Conservation (phyloP, 2,797 vertebrate species). For the Myoxocephalus aenaeus region DNA sequence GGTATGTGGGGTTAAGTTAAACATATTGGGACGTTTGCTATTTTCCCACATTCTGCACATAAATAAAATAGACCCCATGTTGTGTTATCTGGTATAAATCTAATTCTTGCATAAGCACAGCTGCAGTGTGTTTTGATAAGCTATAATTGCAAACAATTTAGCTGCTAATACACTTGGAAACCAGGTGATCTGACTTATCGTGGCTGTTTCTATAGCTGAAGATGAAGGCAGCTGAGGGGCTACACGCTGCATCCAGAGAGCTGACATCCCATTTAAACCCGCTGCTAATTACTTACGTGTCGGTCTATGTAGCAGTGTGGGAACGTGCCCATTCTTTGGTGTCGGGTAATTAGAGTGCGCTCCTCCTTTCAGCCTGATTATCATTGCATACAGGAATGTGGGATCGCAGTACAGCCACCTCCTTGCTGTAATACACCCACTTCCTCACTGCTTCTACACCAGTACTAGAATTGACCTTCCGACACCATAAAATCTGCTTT, state of each 20-base stretch:
- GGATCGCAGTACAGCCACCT: slow-evolving; percentile 39
- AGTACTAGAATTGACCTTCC: slow-evolving; percentile 31
- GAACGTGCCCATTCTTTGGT: slow-evolving; percentile 42
- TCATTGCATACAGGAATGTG: slow-evolving; percentile 62
- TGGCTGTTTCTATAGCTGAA: slow-evolving; percentile 1
- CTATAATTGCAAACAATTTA: slow-evolving; percentile 4
- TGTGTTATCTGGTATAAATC: slow-evolving; percentile 9
- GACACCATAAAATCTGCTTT: slow-evolving; percentile 42
- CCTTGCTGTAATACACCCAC: slow-evolving; percentile 55
- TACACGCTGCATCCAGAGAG: not conserved
- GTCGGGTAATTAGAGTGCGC: slow-evolving; percentile 38
- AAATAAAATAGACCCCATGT: not conserved
- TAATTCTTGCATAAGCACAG: slow-evolving; percentile 21
- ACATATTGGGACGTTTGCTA: not conserved
- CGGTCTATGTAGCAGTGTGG: slow-evolving; percentile 25
- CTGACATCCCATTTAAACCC: slow-evolving; percentile 28
- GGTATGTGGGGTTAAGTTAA: not conserved
- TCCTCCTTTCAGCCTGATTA: slow-evolving; percentile 51
- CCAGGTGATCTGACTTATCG: slow-evolving; percentile 4
- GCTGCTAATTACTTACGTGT: slow-evolving; percentile 38
- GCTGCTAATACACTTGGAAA: slow-evolving; percentile 12
- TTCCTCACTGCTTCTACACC: slow-evolving; percentile 49
- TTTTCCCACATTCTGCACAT: slow-evolving; percentile 6
- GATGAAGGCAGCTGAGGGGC: slow-evolving; percentile 15
- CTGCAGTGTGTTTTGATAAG: slow-evolving; percentile 9